phyloP scores from a whole-genome alignment of 2,113 vertebrate species.

The Polypterus senegalus region DNA sequence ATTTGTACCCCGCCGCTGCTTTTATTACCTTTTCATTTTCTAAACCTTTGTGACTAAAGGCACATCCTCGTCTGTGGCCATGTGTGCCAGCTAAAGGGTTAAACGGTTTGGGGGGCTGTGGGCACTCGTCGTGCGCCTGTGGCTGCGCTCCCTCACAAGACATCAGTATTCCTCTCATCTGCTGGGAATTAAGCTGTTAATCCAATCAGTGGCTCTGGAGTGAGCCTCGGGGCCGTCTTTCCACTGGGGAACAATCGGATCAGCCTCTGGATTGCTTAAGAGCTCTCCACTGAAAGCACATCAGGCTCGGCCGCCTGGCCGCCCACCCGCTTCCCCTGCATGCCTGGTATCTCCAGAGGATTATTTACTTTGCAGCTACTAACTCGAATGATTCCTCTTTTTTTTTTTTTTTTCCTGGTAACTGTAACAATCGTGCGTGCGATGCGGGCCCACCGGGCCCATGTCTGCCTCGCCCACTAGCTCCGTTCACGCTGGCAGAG shows the following conservation, averaged over 20 bases:
- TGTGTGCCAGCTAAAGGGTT: constrained; percentile 38
- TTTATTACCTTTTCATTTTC: too few species aligned
- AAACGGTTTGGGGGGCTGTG: constrained; percentile 46
- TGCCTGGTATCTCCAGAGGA: too few species aligned
- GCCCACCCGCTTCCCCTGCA: background rate
- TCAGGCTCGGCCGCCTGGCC: background rate
- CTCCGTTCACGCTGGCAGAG: too few species aligned
- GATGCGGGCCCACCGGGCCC: too few species aligned
- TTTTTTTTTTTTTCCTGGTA: too few species aligned
- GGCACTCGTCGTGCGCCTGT: constrained; percentile 66
- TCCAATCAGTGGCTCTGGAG: constrained; percentile 88
- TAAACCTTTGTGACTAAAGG: too few species aligned
- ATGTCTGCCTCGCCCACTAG: too few species aligned
- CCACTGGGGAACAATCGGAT: constrained; percentile 50
- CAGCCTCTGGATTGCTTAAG: too few species aligned
- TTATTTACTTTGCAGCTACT: too few species aligned
- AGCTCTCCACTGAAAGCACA: constrained; percentile 25
- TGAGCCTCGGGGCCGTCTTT: constrained; percentile 75
- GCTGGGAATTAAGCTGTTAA: constrained; percentile 95
- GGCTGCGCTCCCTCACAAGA: constrained; percentile 46
- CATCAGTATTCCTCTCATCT: constrained; percentile 88
- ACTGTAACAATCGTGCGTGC: too few species aligned
- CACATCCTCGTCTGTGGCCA: background rate
- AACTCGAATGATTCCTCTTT: too few species aligned
- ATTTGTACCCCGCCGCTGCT: too few species aligned